phyloP scores from a whole-genome alignment of 2,113 vertebrate genomes.

The Chelonoidis abingdonii region DNA sequence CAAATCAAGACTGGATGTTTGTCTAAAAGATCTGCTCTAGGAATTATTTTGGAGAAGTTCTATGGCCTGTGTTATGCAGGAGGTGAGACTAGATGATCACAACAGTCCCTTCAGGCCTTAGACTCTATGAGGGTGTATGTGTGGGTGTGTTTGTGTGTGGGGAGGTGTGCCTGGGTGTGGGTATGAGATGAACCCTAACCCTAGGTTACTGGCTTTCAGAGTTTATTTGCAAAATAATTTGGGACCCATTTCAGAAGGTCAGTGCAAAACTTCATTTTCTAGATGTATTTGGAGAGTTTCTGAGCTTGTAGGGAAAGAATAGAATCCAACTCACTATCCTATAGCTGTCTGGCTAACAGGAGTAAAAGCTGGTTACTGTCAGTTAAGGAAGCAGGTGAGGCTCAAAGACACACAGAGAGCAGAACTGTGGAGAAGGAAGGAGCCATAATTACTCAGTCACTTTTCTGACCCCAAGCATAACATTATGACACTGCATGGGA shows the following conservation, averaged over 20 bases:
- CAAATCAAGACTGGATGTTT: too few species aligned
- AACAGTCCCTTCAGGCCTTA: neutral
- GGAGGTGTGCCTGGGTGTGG: neutral
- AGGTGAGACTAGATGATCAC: neutral
- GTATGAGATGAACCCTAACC: neutral
- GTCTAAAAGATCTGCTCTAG: too few species aligned
- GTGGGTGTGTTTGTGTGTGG: neutral
- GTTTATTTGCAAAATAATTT: neutral
- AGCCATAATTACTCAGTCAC: neutral
- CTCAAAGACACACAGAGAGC: neutral
- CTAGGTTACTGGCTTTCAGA: neutral
- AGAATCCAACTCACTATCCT: neutral
- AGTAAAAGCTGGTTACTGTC: slow-evolving; percentile 33
- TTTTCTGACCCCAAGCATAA: neutral
- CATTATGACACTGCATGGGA: neutral
- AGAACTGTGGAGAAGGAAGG: neutral
- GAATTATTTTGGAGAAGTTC: neutral
- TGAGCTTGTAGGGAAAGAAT: neutral
- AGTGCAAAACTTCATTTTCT: slow-evolving; percentile 50
- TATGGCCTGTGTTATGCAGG: neutral
- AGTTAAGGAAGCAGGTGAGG: neutral
- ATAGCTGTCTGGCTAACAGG: neutral
- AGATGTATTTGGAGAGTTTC: neutral
- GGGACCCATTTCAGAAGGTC: slow-evolving; percentile 14
- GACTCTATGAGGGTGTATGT: neutral